phyloP scores from a whole-genome alignment of 2,113 vertebrate genomes.

The Larimichthys polyactis region DNA sequence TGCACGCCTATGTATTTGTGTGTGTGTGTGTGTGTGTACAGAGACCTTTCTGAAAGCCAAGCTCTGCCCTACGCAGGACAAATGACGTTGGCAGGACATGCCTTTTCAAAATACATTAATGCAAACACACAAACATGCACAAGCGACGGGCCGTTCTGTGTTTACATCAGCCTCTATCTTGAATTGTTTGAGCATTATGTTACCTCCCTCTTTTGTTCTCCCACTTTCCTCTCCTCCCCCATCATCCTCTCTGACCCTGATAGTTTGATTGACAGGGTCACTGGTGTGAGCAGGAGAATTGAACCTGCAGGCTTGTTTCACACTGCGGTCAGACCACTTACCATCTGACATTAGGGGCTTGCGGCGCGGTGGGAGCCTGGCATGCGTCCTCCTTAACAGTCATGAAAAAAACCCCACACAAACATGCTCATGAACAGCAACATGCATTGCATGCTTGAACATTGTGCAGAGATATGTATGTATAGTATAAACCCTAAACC shows the following conservation, averaged over 20 bases:
- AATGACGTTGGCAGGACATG: slow-evolving; percentile 25
- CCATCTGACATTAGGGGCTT: slow-evolving; percentile 55
- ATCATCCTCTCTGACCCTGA: slow-evolving; percentile 18
- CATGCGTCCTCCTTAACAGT: slow-evolving; percentile 28
- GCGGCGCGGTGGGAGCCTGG: slow-evolving; percentile 21
- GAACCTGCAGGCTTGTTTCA: slow-evolving; percentile 50
- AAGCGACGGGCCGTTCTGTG: not conserved
- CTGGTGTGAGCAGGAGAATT: slow-evolving; percentile 37
- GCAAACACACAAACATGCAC: slow-evolving; percentile 38
- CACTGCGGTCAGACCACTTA: slow-evolving; percentile 58
- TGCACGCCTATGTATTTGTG: slow-evolving; percentile 7
- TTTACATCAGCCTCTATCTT: not conserved
- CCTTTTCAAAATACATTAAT: slow-evolving; percentile 44
- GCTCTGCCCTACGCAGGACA: slow-evolving; percentile 33
- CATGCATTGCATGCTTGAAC: not conserved
- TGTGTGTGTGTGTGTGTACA: slow-evolving; percentile 2
- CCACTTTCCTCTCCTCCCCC: not conserved
- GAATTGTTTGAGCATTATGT: not conserved
- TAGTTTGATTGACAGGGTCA: slow-evolving; percentile 66
- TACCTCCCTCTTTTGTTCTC: too few relatives aligned
- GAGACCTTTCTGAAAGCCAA: slow-evolving; percentile 48
- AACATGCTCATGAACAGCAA: not conserved
- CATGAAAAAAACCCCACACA: slow-evolving; percentile 12
- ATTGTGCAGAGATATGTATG: not conserved
- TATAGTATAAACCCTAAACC: not conserved